Base-by-base conservation (phyloP, 2,888 invertebrate species). In the Trichopria drosophilae region DNA sequence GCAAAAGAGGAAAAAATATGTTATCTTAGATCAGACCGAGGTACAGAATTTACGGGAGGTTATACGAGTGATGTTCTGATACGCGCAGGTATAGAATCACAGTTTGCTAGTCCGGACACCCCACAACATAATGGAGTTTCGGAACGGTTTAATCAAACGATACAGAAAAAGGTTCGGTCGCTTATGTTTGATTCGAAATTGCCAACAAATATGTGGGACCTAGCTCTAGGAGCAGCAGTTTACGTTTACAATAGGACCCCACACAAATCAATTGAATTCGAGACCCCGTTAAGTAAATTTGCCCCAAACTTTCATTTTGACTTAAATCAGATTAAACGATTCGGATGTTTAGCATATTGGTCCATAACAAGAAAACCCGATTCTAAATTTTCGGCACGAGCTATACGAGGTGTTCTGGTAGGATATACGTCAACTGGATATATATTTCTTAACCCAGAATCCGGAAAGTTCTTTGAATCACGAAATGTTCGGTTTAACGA, bases 401-500 rank as follows among this genome's bases (percentile, higher is more conserved):
- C 46, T 20, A 48, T 53, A 22, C 36, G 48, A 43, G 53, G 49
- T n/a, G 42, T 60, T 35, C 31, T 58, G 12, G 55, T 59, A 18
- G 55, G 57, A 16, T 55, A 55, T 16, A n/a, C 19, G 15, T 19
- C 31, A n/a, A 12, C 42, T 6, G 60, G 59, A 23, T 61, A 59
- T 36, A 29, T 51, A 22, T 32, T 58, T 29, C 55, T 56, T 53
- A 39, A 60, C 6, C 62, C 59, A 12, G 49, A 18, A 24, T 46
- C 49, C 13, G 42, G 53, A 9, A 55, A 57, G 34, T 53, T 52
- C 10, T 31, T 55, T 16, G 47, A 53, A n/a, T 54, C 59, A 3
- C 53, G 59, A 43, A 59, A 62, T 44, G 56, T 59, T 5, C 44
- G 60, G 32, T 61, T 60, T 29, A 50, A 54, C 24, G 57, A 62